These are phyloP conservation scores for Eospalax fontanierii DNA, from an alignment of 2,797 vertebrate species.

Conservation along the genomic window DNA sequence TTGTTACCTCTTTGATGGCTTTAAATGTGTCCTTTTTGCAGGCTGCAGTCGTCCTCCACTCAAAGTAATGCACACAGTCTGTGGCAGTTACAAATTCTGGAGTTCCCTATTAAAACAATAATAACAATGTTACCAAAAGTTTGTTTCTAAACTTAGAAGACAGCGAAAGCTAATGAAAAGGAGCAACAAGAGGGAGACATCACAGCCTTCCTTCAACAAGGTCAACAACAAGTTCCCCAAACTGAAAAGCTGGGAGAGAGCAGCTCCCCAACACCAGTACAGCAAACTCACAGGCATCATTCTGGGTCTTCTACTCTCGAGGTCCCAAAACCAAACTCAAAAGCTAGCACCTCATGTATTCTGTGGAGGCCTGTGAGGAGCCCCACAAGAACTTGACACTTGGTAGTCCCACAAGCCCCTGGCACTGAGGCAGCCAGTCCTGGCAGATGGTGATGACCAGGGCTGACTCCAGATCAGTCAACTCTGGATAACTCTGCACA, in stretches of 20 bases:
- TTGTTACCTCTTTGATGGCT: slow-evolving; percentile 95
- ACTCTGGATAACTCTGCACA: neutral
- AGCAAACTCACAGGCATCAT: slow-evolving; percentile 57
- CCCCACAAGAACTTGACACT: slow-evolving; percentile 35
- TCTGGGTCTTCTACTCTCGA: neutral
- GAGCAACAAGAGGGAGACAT: neutral
- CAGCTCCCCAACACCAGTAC: too few relatives aligned
- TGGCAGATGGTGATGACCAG: neutral
- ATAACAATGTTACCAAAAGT: slow-evolving; percentile 12
- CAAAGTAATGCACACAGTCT: slow-evolving; percentile 97
- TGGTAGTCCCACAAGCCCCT: neutral
- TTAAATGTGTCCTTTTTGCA: slow-evolving; percentile 95
- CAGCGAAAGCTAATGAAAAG: neutral
- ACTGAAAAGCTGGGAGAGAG: neutral
- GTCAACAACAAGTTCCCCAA: slow-evolving; percentile 42
- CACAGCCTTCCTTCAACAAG: slow-evolving; percentile 16
- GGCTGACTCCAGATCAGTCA: neutral
- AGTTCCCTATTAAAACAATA: slow-evolving; percentile 91
- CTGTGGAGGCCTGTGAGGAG: slow-evolving; percentile 42
- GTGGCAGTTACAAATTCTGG: slow-evolving; percentile 96
- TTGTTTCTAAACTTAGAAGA: slow-evolving; percentile 38
- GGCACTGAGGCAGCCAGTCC: neutral
- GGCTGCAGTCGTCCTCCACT: slow-evolving; percentile 95
- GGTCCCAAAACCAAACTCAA: slow-evolving; percentile 74
- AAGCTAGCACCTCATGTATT: slow-evolving; percentile 76